Base-by-base conservation (phyloP, 2,113 vertebrate genomes). In the Todiramphus saurophagus region DNA sequence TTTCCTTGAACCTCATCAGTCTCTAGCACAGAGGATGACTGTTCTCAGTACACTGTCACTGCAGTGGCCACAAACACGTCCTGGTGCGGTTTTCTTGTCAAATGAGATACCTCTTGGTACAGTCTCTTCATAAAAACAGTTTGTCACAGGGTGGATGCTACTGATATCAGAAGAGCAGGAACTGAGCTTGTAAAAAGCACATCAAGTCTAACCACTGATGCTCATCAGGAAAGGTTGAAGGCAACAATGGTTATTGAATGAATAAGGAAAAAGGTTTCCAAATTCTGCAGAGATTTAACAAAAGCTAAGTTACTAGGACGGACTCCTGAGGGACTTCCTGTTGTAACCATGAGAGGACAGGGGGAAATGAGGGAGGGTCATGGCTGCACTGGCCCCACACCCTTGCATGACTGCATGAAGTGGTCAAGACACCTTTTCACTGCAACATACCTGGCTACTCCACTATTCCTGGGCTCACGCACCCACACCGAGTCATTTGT, bases 51-150 rank as follows among this genome's bases (percentile, higher is more conserved):
- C 43, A 37, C 23, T 37, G 60, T 14, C 86, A 37, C n/a, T 23
- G 51, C 7, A 27, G 35, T 3, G 1, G 74, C 28, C 81, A 53
- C 63, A 30, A 44, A 80, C 0, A 0, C 4, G 4, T 25, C 83
- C 55, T 58, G 66, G 20, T 76, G 53, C 48, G 64, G 44, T 43
- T 91, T 56, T 66, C 56, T 78, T 81, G 62, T 68, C 70, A 66
- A 67, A 89, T 39, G 68, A 87, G 51, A 37, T 31, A 66, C 13
- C 19, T 23, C 51, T 69, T 35, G 16, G 9, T 78, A 60, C 4
- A n/a, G 55, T 33, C 63, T 58, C 67, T 62, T 33, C 73, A 79
- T 2, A 62, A 62, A 55, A 95, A 55, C 7, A 13, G 33, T 74
- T 73, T 87, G 85, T 70, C 37, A 48, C 33, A 50, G 27, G 30